These are phyloP conservation scores for Drosophila suboccidentalis DNA, from an alignment of 2,888 invertebrate species.

Conservation along the genomic window DNA sequence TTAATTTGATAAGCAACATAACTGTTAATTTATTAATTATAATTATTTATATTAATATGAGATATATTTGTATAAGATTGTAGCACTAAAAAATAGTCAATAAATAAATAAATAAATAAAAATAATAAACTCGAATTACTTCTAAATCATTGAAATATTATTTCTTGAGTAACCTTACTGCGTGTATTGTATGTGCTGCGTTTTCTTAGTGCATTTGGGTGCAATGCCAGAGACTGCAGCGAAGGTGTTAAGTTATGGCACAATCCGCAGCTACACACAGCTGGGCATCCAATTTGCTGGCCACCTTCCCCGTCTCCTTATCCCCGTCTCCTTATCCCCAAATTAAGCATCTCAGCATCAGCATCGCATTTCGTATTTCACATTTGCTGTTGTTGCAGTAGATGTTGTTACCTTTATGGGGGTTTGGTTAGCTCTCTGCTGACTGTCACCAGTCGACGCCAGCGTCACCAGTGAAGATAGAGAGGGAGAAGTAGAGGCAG, in stretches of 20 bases:
- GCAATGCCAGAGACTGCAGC: conserved; percentile 54
- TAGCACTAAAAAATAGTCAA: too few species aligned
- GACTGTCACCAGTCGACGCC: conserved; percentile 36
- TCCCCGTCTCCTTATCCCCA: conserved; percentile 36
- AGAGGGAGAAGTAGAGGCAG: conserved; percentile 1
- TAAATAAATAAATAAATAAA: too few species aligned
- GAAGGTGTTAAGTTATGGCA: conserved; percentile 80
- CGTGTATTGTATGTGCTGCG: conserved; percentile 35
- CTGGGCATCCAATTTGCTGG: conserved; percentile 77
- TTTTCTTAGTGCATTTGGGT: conserved; percentile 44
- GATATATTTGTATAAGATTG: too few species aligned
- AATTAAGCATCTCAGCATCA: conserved; percentile 64
- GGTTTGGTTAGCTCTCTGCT: conserved; percentile 25
- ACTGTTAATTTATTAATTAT: too few species aligned
- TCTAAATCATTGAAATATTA: too few species aligned
- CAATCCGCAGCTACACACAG: conserved; percentile 64
- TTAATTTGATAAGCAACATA: too few species aligned
- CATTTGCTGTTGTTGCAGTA: conserved; percentile 29
- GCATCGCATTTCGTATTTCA: conserved; percentile 73
- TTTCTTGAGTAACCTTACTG: conserved; percentile 39
- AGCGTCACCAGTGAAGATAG: conserved; percentile 27
- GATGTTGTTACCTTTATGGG: conserved; percentile 18
- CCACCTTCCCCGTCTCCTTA: conserved; percentile 46
- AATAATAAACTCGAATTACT: too few species aligned
- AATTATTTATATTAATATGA: too few species aligned